Conservation (phyloP, 2,888 invertebrate species). For the Cataglyphis albicans region DNA sequence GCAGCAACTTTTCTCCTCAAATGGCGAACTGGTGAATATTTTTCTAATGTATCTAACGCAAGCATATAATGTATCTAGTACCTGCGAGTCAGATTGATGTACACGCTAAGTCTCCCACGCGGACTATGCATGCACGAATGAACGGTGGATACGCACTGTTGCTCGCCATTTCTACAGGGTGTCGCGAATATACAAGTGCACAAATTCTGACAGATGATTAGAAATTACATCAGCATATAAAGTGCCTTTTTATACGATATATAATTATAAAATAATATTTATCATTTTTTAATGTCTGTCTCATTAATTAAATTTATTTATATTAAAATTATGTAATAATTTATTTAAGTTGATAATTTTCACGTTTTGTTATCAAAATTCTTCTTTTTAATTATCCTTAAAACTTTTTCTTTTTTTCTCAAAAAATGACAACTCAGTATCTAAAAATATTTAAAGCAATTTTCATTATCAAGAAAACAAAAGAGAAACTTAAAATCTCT, state of each 20-base stretch:
- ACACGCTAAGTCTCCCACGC: slow-evolving; percentile 71
- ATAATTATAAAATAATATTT: neutral
- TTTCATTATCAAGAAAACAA: neutral
- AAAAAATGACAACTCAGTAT: neutral
- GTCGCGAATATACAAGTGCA: neutral
- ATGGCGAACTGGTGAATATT: slow-evolving; percentile 55
- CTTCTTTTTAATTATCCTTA: neutral
- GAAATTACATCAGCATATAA: neutral
- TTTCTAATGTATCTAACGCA: slow-evolving; percentile 66
- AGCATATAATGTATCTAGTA: slow-evolving; percentile 61
- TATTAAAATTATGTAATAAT: neutral
- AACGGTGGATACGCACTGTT: slow-evolving; percentile 77
- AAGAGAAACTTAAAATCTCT: neutral
- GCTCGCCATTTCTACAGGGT: slow-evolving; percentile 59
- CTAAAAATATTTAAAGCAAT: neutral
- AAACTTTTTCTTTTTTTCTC: neutral
- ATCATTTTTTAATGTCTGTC: neutral
- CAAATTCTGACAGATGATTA: neutral
- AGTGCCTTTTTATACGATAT: neutral
- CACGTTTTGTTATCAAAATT: neutral
- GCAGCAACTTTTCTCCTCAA: slow-evolving; percentile 26
- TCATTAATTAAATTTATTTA: neutral
- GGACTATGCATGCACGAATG: slow-evolving; percentile 64
- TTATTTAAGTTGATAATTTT: slow-evolving; percentile 5
- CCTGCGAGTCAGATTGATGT: slow-evolving; percentile 67